Evolutionary conservation across 2,888 invertebrate species (phyloP), one percentile per base, ranked within the genome.

Genomic region (Acanthopleura granulata): DNA sequence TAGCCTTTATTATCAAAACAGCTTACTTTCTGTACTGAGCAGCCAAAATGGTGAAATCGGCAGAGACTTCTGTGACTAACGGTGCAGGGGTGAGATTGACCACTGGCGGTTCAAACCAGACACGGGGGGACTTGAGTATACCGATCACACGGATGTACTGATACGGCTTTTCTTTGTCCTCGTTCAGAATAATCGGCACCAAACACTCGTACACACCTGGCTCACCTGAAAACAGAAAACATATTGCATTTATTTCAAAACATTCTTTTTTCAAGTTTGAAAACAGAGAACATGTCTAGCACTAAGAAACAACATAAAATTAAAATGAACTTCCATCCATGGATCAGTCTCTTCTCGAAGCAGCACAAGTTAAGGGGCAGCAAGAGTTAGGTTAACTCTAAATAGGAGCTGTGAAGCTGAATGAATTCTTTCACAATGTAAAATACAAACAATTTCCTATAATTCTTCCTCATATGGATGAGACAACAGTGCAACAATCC

Each of bases 61-160:
- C 81, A 25, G 84, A 77, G 50, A 87, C 83, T 30, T 87, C 87
- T 4, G 88, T 88, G 29, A 79, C 66, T 14, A 90, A 83, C 4
- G 91, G 90, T 4, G 89, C 88, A 11, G 90, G 90, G 14, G 88
- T 89, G 40, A 91, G 81, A 14, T 88, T 85, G 69, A 91, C 82
- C 22, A 85, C 86, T n/a, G 83, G 81, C 12, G 90, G 91, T 72
- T 89, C 88, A 84, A 91, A 91, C 85, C 86, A 85, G 62, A 90
- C 76, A 72, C 78, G 82, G 9, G 91, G 89, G 0, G 83, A 79
- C 76, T 85, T 85, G 74, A 90, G 83, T 76, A 88, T 85, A 6
- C 89, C 90, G 14, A 72, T 73, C 12, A 90, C 80, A 49, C 84
- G 85, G 50, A 91, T 81, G 75, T 85, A 85, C 80, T 88, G 86